Evolutionary conservation across 92 coral and sea anemone genomes (phyloP), one percentile per base, ranked within the genome.

Genomic region (Zoanthus sansibaricus): DNA sequence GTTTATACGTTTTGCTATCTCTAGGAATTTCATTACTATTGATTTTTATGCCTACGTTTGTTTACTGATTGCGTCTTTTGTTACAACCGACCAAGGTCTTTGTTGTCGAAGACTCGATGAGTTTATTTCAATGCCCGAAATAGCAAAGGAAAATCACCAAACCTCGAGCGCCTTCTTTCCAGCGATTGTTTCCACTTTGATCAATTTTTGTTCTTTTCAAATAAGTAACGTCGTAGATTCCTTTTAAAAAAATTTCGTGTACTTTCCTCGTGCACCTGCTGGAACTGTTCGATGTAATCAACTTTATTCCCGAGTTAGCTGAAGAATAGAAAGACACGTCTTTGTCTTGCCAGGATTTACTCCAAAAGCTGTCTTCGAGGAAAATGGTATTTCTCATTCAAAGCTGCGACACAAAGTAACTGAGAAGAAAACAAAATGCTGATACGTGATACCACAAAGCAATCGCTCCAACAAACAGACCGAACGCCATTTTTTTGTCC

Each of bases 361-460:
- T n/a, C 42, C 67, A 25, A 17, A 1, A 18, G 18, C 33, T 80
- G 66, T 66, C 75, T 21, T 47, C 33, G 13, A 31, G 58, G 20
- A 25, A 5, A 80, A 46, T 71, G 47, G 47, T 12, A 4, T 9
- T 46, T 44, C 30, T 30, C 45, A 37, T 51, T 87, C 59, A 95
- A 79, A 95, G 83, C 71, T 95, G 98, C 48, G 98, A 95, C 64
- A 95, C 98, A 58, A 95, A 95, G 77, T 95, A 95, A 70, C 98
- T 95, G 44, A 95, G 92, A n/a, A 95, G 96, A 49, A 95, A 95
- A 67, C 98, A 95, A 82, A 95, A 95, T 44, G 98, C 98, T 31
- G 98, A 95, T 48, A 95, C 98, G 76, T 95, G 98, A 78, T 95
- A 95, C 98, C 98, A 95, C 69, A 95, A 88, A 54, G 98, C 98